phyloP scores from a whole-genome alignment of 1,140 invertebrate genomes.

The Aphaenogaster floridana region DNA sequence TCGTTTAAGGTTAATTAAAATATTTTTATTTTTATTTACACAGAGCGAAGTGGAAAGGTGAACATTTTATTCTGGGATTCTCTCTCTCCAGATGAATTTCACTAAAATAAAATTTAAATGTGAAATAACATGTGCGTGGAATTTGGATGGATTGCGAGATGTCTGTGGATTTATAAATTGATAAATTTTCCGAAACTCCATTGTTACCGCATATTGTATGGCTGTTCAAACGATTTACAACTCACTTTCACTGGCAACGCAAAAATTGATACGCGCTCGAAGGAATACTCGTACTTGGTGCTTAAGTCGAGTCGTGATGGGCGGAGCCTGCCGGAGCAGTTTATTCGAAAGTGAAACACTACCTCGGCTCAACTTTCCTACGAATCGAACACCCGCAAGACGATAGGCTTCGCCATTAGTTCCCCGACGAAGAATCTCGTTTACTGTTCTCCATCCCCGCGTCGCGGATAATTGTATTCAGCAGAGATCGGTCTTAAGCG shows the following conservation, averaged over 20 bases:
- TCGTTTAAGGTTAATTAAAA: constrained; percentile 12
- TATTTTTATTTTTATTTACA: constrained; percentile 14
- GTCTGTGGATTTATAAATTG: not conserved
- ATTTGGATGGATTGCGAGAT: not conserved
- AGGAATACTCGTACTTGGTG: not conserved
- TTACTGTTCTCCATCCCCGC: constrained; percentile 48
- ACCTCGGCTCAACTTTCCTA: constrained; percentile 64
- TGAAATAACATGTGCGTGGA: not conserved
- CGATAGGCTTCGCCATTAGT: constrained; percentile 32
- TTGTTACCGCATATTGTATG: constrained; percentile 2
- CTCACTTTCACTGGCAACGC: not conserved
- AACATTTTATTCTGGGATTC: not conserved
- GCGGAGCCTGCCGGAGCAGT: not conserved
- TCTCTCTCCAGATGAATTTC: constrained; percentile 29
- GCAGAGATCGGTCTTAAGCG: constrained; percentile 74
- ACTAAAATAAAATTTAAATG: constrained; percentile 6
- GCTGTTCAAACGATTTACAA: not conserved
- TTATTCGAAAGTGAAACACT: constrained; percentile 30
- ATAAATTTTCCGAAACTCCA: not conserved
- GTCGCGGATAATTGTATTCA: constrained; percentile 79
- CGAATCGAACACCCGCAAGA: constrained; percentile 70
- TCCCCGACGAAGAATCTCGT: constrained; percentile 59
- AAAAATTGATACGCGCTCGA: constrained; percentile 1
- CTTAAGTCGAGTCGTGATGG: constrained; percentile 8
- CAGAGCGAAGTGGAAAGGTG: not conserved